Evolutionary conservation across 2,113 vertebrate species (phyloP).

Genomic region (Dromaius novaehollandiae): DNA sequence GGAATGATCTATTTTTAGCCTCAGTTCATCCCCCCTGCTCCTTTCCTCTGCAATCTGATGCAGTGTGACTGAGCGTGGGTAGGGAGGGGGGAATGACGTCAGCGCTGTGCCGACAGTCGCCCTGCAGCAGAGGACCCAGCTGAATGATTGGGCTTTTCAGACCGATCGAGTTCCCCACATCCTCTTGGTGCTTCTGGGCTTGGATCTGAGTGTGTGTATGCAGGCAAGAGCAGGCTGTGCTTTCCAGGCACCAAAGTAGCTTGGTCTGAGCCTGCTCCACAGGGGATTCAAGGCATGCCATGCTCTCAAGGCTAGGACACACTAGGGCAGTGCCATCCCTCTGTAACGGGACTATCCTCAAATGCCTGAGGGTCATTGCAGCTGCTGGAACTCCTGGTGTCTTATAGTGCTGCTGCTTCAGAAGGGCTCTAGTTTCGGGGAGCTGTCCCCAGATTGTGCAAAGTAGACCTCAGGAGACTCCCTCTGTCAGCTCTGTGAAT

Average conservation of each 20-base stretch:
- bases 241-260: background rate
- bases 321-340: background rate
- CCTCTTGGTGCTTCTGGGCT: background rate
- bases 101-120: accelerated
- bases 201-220: background rate
- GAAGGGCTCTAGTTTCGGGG: background rate
- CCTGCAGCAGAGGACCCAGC: background rate
- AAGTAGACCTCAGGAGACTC: background rate
- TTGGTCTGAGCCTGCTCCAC: background rate
- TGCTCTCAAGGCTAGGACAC: background rate
- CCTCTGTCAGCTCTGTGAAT: background rate
- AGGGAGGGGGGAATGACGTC: background rate
- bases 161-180: background rate
- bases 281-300: accelerated
- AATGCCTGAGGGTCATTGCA: accelerated
- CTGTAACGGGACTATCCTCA: background rate
- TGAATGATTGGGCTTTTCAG: background rate
- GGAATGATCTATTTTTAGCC: conserved; percentile 50
- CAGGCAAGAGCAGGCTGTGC: background rate
- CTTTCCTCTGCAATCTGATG: background rate
- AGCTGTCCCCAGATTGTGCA: background rate
- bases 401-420: background rate
- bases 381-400: background rate
- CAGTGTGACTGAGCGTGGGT: background rate
- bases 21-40: background rate